Conservation (phyloP, 2,113 vertebrate genomes). For the Anoura caudifer region DNA sequence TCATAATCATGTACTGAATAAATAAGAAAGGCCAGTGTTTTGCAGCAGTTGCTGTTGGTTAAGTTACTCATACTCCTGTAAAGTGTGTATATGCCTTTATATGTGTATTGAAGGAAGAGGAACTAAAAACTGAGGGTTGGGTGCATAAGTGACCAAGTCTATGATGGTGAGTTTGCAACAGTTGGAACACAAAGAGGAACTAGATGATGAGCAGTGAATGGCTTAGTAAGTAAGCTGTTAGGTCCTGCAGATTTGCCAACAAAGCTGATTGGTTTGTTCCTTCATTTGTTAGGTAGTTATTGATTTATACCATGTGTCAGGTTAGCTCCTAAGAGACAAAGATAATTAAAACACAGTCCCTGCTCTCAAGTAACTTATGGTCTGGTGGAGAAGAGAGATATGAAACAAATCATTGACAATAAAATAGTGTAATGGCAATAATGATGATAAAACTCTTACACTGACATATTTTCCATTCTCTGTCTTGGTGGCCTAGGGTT, state of each 20-base stretch:
- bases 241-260: not conserved
- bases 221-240: not conserved
- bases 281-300: not conserved
- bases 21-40: not conserved
- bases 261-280: not conserved
- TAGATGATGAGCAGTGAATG: not conserved
- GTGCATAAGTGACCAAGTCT: not conserved
- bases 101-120: not conserved
- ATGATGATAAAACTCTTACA: conserved; percentile 2
- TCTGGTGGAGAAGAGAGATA: not conserved
- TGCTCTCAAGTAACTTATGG: not conserved
- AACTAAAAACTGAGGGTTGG: not conserved
- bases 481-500: not conserved
- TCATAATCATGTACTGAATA: not conserved
- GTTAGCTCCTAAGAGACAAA: not conserved
- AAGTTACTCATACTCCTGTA: not conserved
- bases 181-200: not conserved
- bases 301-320: not conserved
- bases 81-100: not conserved
- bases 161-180: not conserved
- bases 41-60: not conserved
- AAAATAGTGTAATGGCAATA: not conserved
- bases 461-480: not conserved
- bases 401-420: not conserved
- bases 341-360: not conserved